A percentile compares a stretch with the other conserved stretches of the same genome.
Conservation (phyloP, 2,888 invertebrate genomes). For the Timandra comae region DNA sequence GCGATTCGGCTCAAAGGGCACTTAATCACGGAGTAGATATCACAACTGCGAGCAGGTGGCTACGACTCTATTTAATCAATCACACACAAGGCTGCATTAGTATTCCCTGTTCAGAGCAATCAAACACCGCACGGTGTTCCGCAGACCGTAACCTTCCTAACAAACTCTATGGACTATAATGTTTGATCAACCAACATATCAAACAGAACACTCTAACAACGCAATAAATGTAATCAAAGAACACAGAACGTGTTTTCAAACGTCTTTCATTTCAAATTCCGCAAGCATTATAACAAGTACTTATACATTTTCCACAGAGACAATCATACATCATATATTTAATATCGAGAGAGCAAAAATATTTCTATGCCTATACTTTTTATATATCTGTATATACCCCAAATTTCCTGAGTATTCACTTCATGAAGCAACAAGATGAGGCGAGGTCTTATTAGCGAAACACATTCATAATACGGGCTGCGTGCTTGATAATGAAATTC, state of each 20-base stretch:
- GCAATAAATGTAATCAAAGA: no score
- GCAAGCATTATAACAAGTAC: no score
- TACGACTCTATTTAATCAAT: slow-evolving; percentile 28
- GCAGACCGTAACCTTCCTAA: slow-evolving; percentile 30
- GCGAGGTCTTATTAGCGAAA: slow-evolving; percentile 37
- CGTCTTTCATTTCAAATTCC: no score
- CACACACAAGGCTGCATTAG: slow-evolving; percentile 33
- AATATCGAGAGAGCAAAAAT: no score
- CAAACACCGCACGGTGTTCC: slow-evolving; percentile 34
- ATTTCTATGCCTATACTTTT: no score
- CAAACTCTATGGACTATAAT: slow-evolving; percentile 17
- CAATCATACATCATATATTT: no score
- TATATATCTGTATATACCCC: no score
- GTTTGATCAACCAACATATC: no score
- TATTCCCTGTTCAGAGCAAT: slow-evolving; percentile 40
- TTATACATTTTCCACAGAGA: no score
- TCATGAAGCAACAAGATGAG: slow-evolving; percentile 28
- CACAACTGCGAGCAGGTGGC: slow-evolving; percentile 4
- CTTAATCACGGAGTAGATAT: slow-evolving; percentile 11
- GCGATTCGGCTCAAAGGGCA: slow-evolving; percentile 7
- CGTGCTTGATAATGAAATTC: slow-evolving; percentile 63
- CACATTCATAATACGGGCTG: slow-evolving; percentile 41
- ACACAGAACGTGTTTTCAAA: no score
- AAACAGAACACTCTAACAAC: no score
- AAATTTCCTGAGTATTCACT: slow-evolving; percentile 19